Conservation (phyloP, 2,888 invertebrate genomes). For the Cosmopolites sordidus region DNA sequence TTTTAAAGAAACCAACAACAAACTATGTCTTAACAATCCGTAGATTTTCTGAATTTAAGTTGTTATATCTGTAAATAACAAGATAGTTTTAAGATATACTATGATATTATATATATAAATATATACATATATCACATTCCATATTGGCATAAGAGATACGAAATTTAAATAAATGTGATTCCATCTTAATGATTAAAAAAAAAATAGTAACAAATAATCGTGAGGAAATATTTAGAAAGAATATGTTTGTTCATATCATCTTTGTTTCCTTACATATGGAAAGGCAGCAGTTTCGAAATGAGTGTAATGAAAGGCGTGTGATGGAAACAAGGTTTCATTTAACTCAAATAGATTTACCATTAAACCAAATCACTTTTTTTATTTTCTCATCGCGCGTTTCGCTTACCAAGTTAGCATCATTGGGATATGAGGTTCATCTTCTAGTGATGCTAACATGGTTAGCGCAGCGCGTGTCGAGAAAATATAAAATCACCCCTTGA, state of each 20-base stretch:
- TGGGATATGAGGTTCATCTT: too few species aligned
- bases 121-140: slow-evolving; percentile 1
- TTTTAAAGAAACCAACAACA: not conserved
- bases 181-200: not conserved
- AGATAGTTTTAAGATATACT: not conserved
- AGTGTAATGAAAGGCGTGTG: too few species aligned
- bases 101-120: too few species aligned
- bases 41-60: not conserved
- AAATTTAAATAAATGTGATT: slow-evolving; percentile 1
- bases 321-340: too few species aligned
- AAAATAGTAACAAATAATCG: not conserved
- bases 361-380: too few species aligned
- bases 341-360: too few species aligned
- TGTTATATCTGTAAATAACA: not conserved
- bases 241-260: not conserved
- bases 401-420: too few species aligned
- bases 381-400: too few species aligned
- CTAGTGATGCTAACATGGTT: too few species aligned
- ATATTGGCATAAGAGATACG: slow-evolving; percentile 1
- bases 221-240: slow-evolving; percentile 1
- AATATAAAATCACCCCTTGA: too few species aligned
- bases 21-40: not conserved
- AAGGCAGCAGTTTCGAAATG: not conserved
- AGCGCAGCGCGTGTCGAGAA: too few species aligned
- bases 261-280: not conserved